These are phyloP conservation scores for Vulpes vulpes DNA, from an alignment of 2,113 vertebrate species.

Conservation along the genomic window DNA sequence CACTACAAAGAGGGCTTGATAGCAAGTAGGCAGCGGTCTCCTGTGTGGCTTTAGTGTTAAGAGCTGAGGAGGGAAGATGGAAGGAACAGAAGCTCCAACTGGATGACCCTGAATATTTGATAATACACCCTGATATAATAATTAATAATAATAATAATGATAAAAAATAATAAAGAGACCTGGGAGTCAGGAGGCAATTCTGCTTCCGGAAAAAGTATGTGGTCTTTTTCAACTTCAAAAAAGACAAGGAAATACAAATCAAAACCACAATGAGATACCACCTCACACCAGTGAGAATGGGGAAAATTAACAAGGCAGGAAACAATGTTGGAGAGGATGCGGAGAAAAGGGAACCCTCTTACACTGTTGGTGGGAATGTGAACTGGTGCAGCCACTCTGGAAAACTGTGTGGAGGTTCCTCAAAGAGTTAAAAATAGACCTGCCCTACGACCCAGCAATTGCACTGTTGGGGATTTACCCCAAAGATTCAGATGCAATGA, in stretches of 20 bases:
- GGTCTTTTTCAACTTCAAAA: slow-evolving; percentile 55
- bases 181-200: slow-evolving; percentile 63
- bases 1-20: neutral
- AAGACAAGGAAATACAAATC: neutral
- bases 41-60: slow-evolving; percentile 47
- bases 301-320: too few relatives aligned
- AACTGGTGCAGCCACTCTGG: too few relatives aligned
- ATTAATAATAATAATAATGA: neutral
- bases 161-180: slow-evolving; percentile 72
- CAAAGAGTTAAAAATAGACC: too few relatives aligned
- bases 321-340: too few relatives aligned
- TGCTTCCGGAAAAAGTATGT: slow-evolving; percentile 57
- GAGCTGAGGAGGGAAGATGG: slow-evolving; percentile 71
- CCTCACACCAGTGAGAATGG: too few relatives aligned
- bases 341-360: too few relatives aligned
- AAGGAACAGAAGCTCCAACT: slow-evolving; percentile 71
- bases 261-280: too few relatives aligned
- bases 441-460: too few relatives aligned
- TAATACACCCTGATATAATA: neutral
- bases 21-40: neutral
- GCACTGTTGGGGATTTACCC: too few relatives aligned
- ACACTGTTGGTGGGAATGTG: too few relatives aligned
- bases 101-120: slow-evolving; percentile 65
- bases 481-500: too few relatives aligned
- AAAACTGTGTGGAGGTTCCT: too few relatives aligned